Evolutionary conservation across 2,113 vertebrate genomes (phyloP).

Genomic region (Chascanopsetta lugubris): DNA sequence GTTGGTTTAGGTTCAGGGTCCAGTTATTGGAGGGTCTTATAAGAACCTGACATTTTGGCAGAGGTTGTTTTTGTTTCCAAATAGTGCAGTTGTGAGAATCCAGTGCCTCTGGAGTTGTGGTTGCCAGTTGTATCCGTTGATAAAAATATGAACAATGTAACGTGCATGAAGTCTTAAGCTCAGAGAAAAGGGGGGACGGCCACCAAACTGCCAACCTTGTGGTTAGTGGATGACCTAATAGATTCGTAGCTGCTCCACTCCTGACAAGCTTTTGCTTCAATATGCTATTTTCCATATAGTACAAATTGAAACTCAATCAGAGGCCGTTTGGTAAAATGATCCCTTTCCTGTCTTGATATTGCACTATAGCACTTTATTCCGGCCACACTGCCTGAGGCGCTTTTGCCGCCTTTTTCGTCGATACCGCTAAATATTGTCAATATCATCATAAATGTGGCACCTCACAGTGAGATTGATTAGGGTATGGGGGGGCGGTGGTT

Average conservation of each 20-base stretch:
- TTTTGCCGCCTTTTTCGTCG: conserved; percentile 55
- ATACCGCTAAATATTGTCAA: conserved; percentile 74
- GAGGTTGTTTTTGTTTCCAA: no score
- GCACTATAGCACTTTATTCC: conserved; percentile 44
- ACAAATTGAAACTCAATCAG: neutral
- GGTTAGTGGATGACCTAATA: neutral
- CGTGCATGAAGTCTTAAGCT: no score
- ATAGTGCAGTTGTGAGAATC: no score
- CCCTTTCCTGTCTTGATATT: no score
- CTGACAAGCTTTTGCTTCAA: neutral
- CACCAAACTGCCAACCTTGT: neutral
- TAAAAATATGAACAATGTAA: no score
- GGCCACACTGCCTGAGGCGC: conserved; percentile 42
- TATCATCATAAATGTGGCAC: conserved; percentile 66
- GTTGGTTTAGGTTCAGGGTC: no score
- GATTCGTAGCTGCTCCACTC: neutral
- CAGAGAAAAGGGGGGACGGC: no score
- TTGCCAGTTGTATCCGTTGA: no score
- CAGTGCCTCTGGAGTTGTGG: no score
- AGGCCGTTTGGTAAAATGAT: conserved; percentile 8
- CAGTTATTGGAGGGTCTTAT: no score
- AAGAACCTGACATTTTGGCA: no score
- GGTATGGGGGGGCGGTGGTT: conserved; percentile 59
- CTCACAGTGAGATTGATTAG: conserved; percentile 54
- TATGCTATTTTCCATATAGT: no score